These are phyloP conservation scores for Mareca penelope DNA, from an alignment of 2,797 vertebrate genomes.

Conservation along the genomic window DNA sequence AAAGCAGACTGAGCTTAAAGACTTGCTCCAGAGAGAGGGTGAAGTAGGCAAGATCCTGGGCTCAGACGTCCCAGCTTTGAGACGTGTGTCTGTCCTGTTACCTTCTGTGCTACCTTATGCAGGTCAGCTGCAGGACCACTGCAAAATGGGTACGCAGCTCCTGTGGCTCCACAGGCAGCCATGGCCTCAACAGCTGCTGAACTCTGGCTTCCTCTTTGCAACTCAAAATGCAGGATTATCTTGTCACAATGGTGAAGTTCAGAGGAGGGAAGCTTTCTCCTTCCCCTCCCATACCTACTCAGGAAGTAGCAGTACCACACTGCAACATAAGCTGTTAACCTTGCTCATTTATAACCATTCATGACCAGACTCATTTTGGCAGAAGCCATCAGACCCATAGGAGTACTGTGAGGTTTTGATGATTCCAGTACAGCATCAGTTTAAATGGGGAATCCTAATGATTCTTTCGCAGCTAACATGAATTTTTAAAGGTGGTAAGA, in stretches of 20 bases:
- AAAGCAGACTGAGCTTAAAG: background rate
- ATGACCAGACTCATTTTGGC: background rate
- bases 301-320: background rate
- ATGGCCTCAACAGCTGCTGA: background rate
- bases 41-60: background rate
- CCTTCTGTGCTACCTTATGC: background rate
- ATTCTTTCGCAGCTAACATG: background rate
- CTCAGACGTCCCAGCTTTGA: background rate
- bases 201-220: background rate
- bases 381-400: background rate
- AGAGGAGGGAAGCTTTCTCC: background rate
- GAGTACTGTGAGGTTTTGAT: background rate
- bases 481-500: background rate
- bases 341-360: background rate
- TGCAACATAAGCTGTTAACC: accelerated
- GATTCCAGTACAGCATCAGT: background rate
- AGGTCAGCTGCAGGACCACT: background rate
- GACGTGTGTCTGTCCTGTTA: background rate
- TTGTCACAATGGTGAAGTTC: background rate
- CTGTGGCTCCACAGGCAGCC: background rate
- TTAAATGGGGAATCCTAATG: background rate
- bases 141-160: background rate
- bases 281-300: background rate
- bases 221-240: background rate
- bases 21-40: background rate